Evolutionary conservation across 1,140 invertebrate species (phyloP).

Genomic region (Macrocentrus cingulum): DNA sequence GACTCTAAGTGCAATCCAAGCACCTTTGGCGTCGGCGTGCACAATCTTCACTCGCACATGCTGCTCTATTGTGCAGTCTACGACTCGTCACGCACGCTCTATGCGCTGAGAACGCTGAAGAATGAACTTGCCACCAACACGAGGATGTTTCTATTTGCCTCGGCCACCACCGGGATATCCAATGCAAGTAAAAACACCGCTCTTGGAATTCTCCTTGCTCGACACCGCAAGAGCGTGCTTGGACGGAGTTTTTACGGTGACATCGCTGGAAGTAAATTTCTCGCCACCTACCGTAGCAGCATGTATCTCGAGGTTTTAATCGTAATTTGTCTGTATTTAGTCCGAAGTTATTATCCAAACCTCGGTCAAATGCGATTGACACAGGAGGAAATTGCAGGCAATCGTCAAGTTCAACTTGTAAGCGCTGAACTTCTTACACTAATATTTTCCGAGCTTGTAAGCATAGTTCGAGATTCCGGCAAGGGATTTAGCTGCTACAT

Average conservation of each 20-base stretch:
- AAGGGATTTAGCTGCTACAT: conserved; percentile 82
- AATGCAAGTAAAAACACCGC: conserved; percentile 60
- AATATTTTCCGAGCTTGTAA: conserved; percentile 75
- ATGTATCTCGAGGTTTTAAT: conserved; percentile 86
- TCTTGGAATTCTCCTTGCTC: conserved; percentile 68
- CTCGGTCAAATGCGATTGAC: conserved; percentile 67
- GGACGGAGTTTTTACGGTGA: conserved; percentile 79
- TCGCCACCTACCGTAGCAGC: conserved; percentile 69
- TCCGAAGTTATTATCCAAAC: conserved; percentile 81
- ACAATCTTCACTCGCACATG: conserved; percentile 82
- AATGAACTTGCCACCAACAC: conserved; percentile 75
- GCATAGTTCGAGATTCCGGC: conserved; percentile 81
- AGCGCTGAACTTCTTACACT: conserved; percentile 78
- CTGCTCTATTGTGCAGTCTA: conserved; percentile 81
- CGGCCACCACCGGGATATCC: conserved; percentile 70
- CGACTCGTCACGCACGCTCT: conserved; percentile 75
- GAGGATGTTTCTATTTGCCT: conserved; percentile 71
- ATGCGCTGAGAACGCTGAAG: conserved; percentile 75
- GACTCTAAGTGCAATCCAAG: conserved; percentile 44
- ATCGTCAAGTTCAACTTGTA: conserved; percentile 74
- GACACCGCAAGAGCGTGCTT: conserved; percentile 80
- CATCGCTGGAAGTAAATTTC: conserved; percentile 63
- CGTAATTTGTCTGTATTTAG: conserved; percentile 77
- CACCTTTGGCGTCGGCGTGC: conserved; percentile 65
- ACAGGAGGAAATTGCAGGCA: conserved; percentile 74